Evolutionary conservation across 2,888 invertebrate genomes (phyloP), one percentile per base, ranked within the genome.

Genomic region (Camptogramma bilineatum): DNA sequence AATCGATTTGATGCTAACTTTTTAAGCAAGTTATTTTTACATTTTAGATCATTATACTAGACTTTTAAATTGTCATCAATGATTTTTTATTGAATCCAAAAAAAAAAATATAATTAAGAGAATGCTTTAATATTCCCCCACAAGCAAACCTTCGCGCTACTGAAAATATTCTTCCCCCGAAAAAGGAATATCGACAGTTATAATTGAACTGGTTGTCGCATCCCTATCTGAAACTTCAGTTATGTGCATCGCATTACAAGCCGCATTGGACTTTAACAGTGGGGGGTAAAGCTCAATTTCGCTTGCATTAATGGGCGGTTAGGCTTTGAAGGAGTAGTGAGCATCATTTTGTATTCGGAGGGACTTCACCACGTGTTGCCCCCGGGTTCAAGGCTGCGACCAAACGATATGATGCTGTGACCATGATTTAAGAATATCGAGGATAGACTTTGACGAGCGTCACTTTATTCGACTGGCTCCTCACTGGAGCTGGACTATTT

Each of bases 281-380:
- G 66, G 65, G 47, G 34, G 18, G 70, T 73, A 88, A 82, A 81
- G 87, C 73, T 79, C 75, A 79, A 76, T 86, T 87, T 86, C 67
- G 72, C 71, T 73, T 70, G 72, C 61, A 67, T 71, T 67, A 61
- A 62, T 47, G 58, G 67, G 58, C 62, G 72, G 74, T 72, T 73
- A 85, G 81, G 84, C 80, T 86, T 83, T 77, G 76, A 81, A 82
- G 82, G 83, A 82, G 83, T 81, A 76, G 74, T 76, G 81, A 76
- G 80, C 77, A 86, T 83, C 79, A 83, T 85, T 88, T 85, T 77
- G 86, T 84, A 86, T 88, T 87, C 83, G 68, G 75, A 72, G 78
- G 81, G 83, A 82, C 81, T 80, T 69, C 73, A 81, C 86, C 90
- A 88, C 88, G 88, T 90, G 90, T 86, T 88, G 85, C 82, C 80